Percentiles rank a stretch among this genome's conserved stretches.
phyloP scores from a whole-genome alignment of 2,797 vertebrate species.

The Neosalanx taihuensis region DNA sequence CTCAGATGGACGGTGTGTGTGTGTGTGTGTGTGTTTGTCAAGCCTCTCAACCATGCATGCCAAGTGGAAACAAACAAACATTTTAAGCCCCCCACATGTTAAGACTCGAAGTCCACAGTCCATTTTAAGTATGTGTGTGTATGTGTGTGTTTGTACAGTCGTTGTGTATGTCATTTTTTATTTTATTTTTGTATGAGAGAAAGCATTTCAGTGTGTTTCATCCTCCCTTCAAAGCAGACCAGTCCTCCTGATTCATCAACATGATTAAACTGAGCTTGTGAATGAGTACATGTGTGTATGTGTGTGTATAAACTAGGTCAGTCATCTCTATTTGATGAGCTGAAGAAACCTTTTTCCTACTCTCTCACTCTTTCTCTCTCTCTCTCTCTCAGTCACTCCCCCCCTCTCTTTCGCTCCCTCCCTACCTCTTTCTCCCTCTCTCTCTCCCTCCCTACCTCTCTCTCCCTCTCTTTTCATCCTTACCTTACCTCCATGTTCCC shows the following conservation, averaged over 20 bases:
- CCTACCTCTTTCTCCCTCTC: background rate
- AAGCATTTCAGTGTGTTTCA: background rate
- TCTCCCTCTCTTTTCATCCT: background rate
- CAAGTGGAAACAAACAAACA: conserved; percentile 1
- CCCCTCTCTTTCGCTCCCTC: conserved; percentile 25
- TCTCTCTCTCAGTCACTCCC: conserved; percentile 23
- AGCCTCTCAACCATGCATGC: background rate
- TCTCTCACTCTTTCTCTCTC: conserved; percentile 39
- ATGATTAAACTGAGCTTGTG: conserved; percentile 2
- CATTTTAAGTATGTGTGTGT: background rate
- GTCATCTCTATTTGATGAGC: conserved; percentile 68
- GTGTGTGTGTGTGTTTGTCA: conserved; percentile 22
- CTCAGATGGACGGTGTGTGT: conserved; percentile 6
- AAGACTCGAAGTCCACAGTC: background rate
- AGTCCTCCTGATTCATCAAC: background rate
- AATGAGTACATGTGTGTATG: background rate
- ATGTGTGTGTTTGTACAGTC: background rate
- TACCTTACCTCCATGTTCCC: background rate
- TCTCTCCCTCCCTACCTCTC: background rate
- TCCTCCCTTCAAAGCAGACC: background rate
- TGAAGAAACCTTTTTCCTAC: conserved; percentile 39
- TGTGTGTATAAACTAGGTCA: conserved; percentile 64
- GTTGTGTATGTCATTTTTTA: background rate
- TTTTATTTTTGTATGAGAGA: background rate
- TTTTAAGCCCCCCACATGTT: background rate